phyloP scores from a whole-genome alignment of 30 jellyfish, hydroid and myxozoan species.

The Turritopsis dohrnii region DNA sequence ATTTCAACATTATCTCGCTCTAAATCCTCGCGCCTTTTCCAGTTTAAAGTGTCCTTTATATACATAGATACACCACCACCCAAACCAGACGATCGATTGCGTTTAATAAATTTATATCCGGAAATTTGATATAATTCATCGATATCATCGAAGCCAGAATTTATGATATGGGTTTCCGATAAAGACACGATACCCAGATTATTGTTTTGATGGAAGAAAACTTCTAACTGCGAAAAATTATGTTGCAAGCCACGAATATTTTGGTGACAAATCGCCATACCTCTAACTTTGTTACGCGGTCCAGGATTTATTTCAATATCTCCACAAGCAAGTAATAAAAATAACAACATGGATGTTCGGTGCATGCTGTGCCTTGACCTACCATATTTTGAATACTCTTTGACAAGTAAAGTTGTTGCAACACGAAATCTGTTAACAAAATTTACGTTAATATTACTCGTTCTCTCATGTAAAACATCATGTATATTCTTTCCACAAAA shows the following conservation, averaged over 20 bases:
- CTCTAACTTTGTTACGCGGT: too few relatives aligned
- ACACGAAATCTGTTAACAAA: too few relatives aligned
- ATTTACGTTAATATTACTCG: too few relatives aligned
- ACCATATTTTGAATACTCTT: slow-evolving; percentile 2
- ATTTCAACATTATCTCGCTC: neutral
- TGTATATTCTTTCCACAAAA: too few relatives aligned
- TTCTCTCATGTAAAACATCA: too few relatives aligned
- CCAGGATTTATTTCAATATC: too few relatives aligned
- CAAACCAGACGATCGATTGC: neutral
- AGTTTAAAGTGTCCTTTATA: slow-evolving; percentile 5
- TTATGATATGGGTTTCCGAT: slow-evolving; percentile 9
- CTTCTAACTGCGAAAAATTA: too few relatives aligned
- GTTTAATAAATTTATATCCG: neutral
- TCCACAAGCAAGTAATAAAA: slow-evolving; percentile 5
- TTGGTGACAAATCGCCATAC: too few relatives aligned
- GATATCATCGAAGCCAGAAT: slow-evolving; percentile 2
- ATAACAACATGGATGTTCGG: neutral
- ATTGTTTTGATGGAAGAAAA: neutral
- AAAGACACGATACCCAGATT: slow-evolving; percentile 5
- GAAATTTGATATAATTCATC: slow-evolving; percentile 7
- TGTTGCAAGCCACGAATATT: too few relatives aligned
- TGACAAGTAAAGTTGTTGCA: too few relatives aligned
- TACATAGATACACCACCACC: neutral
- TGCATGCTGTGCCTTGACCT: slow-evolving; percentile 5
- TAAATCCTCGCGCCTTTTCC: too few relatives aligned